A percentile compares a stretch with the other conserved stretches of the same genome.
Conservation (phyloP, 2,888 invertebrate species). For the Hyposoter didymator region DNA sequence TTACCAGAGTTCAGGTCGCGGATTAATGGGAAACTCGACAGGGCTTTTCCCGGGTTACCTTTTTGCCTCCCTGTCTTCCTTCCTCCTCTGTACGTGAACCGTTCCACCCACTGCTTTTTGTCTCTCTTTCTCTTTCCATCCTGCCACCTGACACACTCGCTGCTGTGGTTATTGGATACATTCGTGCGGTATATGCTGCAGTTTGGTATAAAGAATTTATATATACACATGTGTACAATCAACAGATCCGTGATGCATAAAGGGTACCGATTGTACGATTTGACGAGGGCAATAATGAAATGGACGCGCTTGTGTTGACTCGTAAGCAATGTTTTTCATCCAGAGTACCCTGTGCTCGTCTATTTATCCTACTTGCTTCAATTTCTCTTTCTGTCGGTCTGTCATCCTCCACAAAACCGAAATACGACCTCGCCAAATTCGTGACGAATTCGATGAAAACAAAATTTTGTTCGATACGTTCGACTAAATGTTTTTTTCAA, state of each 20-base stretch:
- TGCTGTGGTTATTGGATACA: conserved; percentile 42
- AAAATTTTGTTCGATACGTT: no score
- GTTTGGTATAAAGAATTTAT: conserved; percentile 35
- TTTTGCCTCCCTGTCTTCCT: conserved; percentile 47
- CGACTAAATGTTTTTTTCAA: no score
- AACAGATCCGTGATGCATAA: neutral
- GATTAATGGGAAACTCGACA: conserved; percentile 72
- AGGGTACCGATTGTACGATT: neutral
- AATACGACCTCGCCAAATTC: conserved; percentile 7
- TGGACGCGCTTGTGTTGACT: conserved; percentile 2
- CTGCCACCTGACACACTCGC: conserved; percentile 34
- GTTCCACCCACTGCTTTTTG: conserved; percentile 17
- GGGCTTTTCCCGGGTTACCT: conserved; percentile 56
- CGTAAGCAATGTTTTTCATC: conserved; percentile 6
- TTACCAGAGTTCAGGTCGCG: conserved; percentile 70
- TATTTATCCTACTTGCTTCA: conserved; percentile 11
- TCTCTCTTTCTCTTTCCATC: conserved; percentile 45
- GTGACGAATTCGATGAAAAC: no score
- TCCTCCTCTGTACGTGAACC: conserved; percentile 10
- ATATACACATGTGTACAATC: neutral
- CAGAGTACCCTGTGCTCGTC: neutral
- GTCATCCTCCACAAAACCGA: neutral
- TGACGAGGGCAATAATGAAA: neutral
- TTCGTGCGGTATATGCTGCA: conserved; percentile 14
- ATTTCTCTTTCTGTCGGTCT: conserved; percentile 1